These are phyloP conservation scores for Drosophila ohnishii DNA, from an alignment of 1,140 invertebrate genomes.

Conservation along the genomic window DNA sequence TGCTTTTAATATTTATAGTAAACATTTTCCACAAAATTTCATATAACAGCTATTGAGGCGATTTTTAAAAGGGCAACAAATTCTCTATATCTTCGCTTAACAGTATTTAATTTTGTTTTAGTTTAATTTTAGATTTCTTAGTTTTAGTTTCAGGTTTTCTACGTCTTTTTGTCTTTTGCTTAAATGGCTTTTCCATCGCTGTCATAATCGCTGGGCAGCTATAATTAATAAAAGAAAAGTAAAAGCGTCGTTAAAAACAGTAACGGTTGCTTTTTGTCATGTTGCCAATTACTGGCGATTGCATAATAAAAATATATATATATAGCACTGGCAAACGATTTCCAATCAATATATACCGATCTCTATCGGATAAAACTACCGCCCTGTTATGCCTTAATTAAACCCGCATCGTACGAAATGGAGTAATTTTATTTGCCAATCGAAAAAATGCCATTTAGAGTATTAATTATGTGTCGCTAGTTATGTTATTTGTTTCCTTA, in stretches of 20 bases:
- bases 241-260: constrained; percentile 51
- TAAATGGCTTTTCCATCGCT: constrained; percentile 58
- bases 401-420: background rate
- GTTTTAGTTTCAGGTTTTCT: constrained; percentile 6
- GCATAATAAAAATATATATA: constrained; percentile 18
- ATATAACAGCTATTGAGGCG: too few relatives aligned
- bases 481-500: background rate
- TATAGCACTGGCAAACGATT: constrained; percentile 14
- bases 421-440: background rate
- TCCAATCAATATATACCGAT: constrained; percentile 10
- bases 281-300: constrained; percentile 17
- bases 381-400: constrained; percentile 13
- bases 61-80: too few relatives aligned
- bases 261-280: constrained; percentile 32
- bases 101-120: too few relatives aligned
- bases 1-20: too few relatives aligned
- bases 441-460: background rate
- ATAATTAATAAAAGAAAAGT: constrained; percentile 74
- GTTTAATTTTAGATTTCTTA: constrained; percentile 3
- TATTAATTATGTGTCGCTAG: background rate
- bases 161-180: constrained; percentile 12
- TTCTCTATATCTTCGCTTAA: too few relatives aligned
- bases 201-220: constrained; percentile 47
- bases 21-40: too few relatives aligned
- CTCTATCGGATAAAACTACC: background rate